Evolutionary conservation across 2,797 vertebrate species (phyloP).

Genomic region (Poecilia velifera): DNA sequence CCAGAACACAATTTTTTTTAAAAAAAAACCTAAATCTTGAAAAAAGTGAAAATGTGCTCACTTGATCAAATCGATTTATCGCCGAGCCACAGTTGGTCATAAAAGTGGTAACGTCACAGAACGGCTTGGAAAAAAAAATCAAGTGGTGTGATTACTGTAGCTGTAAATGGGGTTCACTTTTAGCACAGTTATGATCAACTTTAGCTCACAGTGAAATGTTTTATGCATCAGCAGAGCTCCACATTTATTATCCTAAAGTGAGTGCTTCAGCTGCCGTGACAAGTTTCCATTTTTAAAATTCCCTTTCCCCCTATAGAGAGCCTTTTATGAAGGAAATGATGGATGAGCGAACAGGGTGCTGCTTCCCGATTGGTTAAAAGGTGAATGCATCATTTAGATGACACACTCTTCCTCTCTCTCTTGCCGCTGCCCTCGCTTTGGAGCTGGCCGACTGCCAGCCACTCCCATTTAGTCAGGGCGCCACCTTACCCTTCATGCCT

Average conservation of each 20-base stretch:
- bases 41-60: too few relatives aligned
- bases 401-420: neutral
- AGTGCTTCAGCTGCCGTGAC: neutral
- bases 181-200: neutral
- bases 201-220: conserved; percentile 4
- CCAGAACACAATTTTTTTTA: too few relatives aligned
- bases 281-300: neutral
- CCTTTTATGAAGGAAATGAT: conserved; percentile 27
- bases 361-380: conserved; percentile 26
- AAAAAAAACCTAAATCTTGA: too few relatives aligned
- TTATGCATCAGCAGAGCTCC: conserved; percentile 8
- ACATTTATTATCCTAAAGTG: neutral
- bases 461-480: conserved; percentile 48
- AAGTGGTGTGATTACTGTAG: neutral
- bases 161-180: neutral
- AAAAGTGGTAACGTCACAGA: neutral
- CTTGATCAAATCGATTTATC: too few relatives aligned
- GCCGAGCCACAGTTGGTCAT: neutral
- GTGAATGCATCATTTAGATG: conserved; percentile 40
- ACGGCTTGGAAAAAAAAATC: neutral
- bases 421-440: conserved; percentile 29
- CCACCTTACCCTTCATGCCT: conserved; percentile 53
- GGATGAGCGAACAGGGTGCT: conserved; percentile 15
- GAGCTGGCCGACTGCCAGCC: conserved; percentile 71
- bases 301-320: neutral